Percentiles rank a stretch among this genome's conserved stretches.
Evolutionary conservation across 2,888 invertebrate species (phyloP).

Genomic region (Drosophila mettleri): DNA sequence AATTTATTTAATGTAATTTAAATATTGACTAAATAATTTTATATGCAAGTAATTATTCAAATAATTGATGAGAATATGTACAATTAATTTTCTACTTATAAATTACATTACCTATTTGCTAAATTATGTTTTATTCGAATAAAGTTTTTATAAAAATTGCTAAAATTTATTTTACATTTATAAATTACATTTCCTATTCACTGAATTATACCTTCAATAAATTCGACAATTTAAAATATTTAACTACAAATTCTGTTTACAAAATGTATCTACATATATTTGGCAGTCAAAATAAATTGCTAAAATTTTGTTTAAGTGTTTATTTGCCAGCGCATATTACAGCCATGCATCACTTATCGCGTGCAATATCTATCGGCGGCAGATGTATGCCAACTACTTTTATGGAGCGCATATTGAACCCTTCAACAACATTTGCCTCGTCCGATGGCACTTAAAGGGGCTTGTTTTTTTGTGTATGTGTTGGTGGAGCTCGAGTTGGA

Average conservation of each 20-base stretch:
- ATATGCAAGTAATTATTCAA: too few relatives aligned
- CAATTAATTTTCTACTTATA: too few relatives aligned
- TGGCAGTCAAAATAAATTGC: not conserved
- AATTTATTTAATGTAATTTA: too few relatives aligned
- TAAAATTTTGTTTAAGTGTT: not conserved
- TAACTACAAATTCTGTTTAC: not conserved
- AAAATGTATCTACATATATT: not conserved
- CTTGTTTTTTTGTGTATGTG: constrained; percentile 21
- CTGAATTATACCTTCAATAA: too few relatives aligned
- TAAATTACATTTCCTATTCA: too few relatives aligned
- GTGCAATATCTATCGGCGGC: not conserved
- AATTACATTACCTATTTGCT: too few relatives aligned
- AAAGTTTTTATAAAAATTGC: too few relatives aligned
- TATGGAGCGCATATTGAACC: constrained; percentile 35
- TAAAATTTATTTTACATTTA: too few relatives aligned
- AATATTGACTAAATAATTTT: too few relatives aligned
- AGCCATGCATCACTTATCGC: constrained; percentile 1
- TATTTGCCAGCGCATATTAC: not conserved
- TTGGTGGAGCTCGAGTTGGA: constrained; percentile 29
- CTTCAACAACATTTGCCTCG: constrained; percentile 39
- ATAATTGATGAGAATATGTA: too few relatives aligned
- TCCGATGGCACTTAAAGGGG: constrained; percentile 28
- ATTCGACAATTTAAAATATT: too few relatives aligned
- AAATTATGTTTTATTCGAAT: too few relatives aligned
- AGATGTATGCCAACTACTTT: constrained; percentile 24